These are phyloP conservation scores for Mythimna loreyi DNA, from an alignment of 2,888 invertebrate genomes.

Conservation along the genomic window DNA sequence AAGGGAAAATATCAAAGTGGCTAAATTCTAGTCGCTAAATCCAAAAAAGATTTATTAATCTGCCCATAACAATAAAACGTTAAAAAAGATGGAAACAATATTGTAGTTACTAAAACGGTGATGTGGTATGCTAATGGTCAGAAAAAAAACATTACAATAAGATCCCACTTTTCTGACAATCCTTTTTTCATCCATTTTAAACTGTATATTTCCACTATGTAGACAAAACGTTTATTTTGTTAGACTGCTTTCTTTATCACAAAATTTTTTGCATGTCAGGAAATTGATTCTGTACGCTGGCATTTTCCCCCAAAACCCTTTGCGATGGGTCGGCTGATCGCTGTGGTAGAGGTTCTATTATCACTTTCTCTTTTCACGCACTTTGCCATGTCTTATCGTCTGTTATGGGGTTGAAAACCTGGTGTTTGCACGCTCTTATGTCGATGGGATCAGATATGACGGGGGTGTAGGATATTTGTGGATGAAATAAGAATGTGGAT, in stretches of 20 bases:
- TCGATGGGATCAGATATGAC: constrained; percentile 33
- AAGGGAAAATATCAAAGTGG: neutral
- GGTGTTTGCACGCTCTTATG: constrained; percentile 32
- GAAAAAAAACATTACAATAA: constrained; percentile 15
- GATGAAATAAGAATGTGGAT: neutral
- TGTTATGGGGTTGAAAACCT: constrained; percentile 32
- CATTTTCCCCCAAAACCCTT: constrained; percentile 51
- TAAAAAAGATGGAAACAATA: neutral
- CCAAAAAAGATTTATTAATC: neutral
- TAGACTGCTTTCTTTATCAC: constrained; percentile 56
- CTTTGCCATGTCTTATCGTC: constrained; percentile 51
- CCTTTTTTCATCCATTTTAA: neutral
- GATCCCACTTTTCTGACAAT: neutral
- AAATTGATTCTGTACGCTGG: constrained; percentile 65
- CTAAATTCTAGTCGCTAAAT: neutral
- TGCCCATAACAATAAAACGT: too few relatives aligned
- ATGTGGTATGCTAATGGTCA: neutral
- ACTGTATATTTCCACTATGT: constrained; percentile 8
- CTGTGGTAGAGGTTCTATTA: constrained; percentile 48
- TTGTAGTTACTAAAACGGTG: neutral
- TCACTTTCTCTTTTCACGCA: constrained; percentile 53
- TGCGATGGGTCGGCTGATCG: constrained; percentile 45
- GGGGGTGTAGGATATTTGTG: neutral
- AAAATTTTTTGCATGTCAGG: constrained; percentile 60
- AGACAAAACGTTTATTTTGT: constrained; percentile 38